Evolutionary conservation across 2,113 vertebrate species (phyloP), one percentile per base, ranked within the genome.

Genomic region (Perognathus longimembris): DNA sequence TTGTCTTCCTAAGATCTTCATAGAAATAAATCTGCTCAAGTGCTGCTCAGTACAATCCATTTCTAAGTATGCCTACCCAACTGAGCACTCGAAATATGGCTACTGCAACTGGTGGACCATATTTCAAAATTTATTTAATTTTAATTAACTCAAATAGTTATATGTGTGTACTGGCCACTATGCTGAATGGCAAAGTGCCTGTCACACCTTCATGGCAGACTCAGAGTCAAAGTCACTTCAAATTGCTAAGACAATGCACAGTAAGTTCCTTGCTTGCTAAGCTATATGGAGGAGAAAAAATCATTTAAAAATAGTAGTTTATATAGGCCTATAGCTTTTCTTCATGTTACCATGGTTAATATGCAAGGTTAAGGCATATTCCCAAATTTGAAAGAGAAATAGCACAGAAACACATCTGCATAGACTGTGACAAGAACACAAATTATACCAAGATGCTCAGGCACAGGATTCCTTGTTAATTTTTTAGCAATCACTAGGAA

Each of bases 111-210:
- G 7, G 90, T 9, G 64, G 42, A 77, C 34, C 73, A n/a, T 67
- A 81, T 63, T 85, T 90, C 70, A 24, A 54, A 81, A 28, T 83
- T n/a, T 64, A 63, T 10, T 74, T 83, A 78, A 91, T 89, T 88
- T 92, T 76, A 92, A 85, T 80, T 50, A 38, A 84, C 54, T 79
- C 63, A 71, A 92, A 87, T 9, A 90, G 81, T 32, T 28, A 64
- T n/a, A 21, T 61, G 59, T 61, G 59, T 21, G 32, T 83, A 82
- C 80, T 3, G 30, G 45, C 11, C 63, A 63, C 30, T 84, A 2
- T 40, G 81, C 0, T 28, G 45, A 21, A 69, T 81, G 36, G 45
- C 30, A 74, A 92, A 88, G 67, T 77, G 90, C 42, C 77, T 20
- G 17, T 84, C 26, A 59, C 0, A 66, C 7, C 11, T 93, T 61